A percentile compares a stretch with the other conserved stretches of the same genome.
Conservation (phyloP, 64 coral and sea anemone species). For the Dendronephthya gigantea region DNA sequence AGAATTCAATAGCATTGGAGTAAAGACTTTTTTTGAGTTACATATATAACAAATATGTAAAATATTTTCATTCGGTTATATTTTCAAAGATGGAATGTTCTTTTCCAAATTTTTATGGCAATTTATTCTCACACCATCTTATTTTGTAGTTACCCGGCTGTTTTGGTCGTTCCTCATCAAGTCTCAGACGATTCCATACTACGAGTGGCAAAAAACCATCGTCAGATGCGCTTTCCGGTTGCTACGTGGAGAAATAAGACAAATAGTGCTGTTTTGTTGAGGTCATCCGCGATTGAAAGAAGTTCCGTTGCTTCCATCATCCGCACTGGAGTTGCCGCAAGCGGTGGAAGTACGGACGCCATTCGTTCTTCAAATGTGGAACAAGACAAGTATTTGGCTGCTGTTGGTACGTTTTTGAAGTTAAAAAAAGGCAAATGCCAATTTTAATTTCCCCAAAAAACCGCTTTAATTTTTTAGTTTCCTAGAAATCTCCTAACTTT, state of each 20-base stretch:
- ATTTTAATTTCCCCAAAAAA: no score
- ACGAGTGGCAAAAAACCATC: conserved; percentile 70
- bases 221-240: conserved; percentile 78
- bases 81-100: no score
- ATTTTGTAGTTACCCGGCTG: conserved; percentile 55
- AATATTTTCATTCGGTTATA: no score
- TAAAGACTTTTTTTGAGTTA: no score
- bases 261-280: conserved; percentile 64
- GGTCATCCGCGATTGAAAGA: conserved; percentile 65
- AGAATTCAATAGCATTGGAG: no score
- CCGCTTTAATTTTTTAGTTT: no score
- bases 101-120: no score
- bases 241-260: conserved; percentile 69
- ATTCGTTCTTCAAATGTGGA: conserved; percentile 75
- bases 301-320: conserved; percentile 83
- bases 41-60: no score
- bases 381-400: conserved; percentile 79
- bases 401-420: conserved; percentile 81
- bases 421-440: no score
- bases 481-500: no score
- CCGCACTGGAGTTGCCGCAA: conserved; percentile 38
- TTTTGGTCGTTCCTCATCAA: conserved; percentile 64
- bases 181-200: conserved; percentile 89
- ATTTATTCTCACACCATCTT: no score
- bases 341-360: conserved; percentile 41